Percentiles rank a stretch among this genome's conserved stretches.
These are phyloP conservation scores for Microcebus lehilahytsara DNA, from an alignment of 2,113 vertebrate genomes.

Conservation along the genomic window DNA sequence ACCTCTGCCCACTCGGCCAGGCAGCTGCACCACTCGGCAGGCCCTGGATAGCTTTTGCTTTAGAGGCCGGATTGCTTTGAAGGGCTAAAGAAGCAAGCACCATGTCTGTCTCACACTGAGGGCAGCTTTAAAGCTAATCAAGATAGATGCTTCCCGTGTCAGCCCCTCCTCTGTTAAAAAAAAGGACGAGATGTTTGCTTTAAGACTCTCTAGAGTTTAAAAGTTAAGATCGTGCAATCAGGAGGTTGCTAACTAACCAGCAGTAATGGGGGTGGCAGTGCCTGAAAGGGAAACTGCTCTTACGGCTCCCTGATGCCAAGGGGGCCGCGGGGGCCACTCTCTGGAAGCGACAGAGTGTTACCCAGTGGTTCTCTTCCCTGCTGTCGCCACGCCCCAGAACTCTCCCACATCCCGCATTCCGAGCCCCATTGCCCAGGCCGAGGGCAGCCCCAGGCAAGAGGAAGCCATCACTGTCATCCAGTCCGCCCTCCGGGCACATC, in stretches of 20 bases:
- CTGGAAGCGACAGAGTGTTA: background rate
- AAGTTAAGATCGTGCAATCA: fast-evolving
- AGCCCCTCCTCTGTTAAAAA: background rate
- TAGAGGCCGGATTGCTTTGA: background rate
- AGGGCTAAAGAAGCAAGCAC: background rate
- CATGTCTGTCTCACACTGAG: too few relatives aligned
- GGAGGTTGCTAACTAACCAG: too few relatives aligned
- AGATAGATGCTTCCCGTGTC: background rate
- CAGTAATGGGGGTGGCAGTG: background rate
- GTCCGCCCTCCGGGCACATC: conserved; percentile 90
- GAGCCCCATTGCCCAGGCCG: conserved; percentile 22
- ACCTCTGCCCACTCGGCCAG: fast-evolving
- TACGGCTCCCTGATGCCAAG: background rate
- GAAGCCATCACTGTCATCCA: conserved; percentile 86
- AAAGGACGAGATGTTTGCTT: background rate
- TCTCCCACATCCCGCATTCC: background rate
- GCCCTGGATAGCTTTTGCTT: background rate
- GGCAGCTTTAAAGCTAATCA: background rate
- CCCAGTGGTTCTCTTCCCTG: background rate
- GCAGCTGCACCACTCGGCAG: background rate
- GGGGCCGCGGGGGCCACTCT: fast-evolving
- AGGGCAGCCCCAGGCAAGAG: conserved; percentile 62
- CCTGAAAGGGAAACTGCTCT: background rate
- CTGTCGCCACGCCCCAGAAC: conserved; percentile 76
- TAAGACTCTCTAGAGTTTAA: background rate